Conservation (phyloP, 2,888 invertebrate genomes). For the Pristionchus exspectatus region DNA sequence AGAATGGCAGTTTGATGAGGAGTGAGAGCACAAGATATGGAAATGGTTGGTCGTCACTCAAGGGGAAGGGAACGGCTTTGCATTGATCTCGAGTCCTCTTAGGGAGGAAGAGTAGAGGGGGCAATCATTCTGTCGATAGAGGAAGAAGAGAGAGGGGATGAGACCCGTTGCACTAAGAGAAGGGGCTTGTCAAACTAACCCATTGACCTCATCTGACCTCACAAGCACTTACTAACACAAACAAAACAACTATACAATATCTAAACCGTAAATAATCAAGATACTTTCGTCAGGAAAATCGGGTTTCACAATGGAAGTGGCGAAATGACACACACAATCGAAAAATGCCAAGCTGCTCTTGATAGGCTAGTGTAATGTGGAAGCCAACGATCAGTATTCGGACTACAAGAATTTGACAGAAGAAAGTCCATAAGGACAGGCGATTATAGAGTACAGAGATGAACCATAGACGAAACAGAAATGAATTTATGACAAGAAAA, state of each 20-base stretch:
- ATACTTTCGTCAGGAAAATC: not conserved
- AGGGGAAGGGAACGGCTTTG: constrained; percentile 12
- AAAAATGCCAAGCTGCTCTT: constrained; percentile 11
- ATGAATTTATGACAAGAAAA: not conserved
- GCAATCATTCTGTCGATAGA: constrained; percentile 23
- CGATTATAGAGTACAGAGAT: not conserved
- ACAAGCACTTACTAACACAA: not conserved
- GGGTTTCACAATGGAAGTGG: constrained; percentile 18
- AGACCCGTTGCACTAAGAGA: not conserved
- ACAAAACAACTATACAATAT: not conserved
- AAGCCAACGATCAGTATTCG: not conserved
- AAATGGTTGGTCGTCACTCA: not conserved
- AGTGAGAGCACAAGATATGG: not conserved
- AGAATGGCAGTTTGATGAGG: constrained; percentile 13
- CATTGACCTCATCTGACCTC: constrained; percentile 21
- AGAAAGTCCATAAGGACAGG: not conserved
- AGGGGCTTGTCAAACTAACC: not conserved
- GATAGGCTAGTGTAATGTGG: not conserved
- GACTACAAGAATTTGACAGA: not conserved
- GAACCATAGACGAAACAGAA: not conserved
- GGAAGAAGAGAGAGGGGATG: not conserved
- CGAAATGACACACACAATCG: not conserved
- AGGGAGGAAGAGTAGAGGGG: not conserved
- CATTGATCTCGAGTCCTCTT: constrained; percentile 28
- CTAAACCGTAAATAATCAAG: not conserved